Evolutionary conservation across 2,113 vertebrate genomes (phyloP), one percentile per base, ranked within the genome.

Genomic region (Azemiops feae): DNA sequence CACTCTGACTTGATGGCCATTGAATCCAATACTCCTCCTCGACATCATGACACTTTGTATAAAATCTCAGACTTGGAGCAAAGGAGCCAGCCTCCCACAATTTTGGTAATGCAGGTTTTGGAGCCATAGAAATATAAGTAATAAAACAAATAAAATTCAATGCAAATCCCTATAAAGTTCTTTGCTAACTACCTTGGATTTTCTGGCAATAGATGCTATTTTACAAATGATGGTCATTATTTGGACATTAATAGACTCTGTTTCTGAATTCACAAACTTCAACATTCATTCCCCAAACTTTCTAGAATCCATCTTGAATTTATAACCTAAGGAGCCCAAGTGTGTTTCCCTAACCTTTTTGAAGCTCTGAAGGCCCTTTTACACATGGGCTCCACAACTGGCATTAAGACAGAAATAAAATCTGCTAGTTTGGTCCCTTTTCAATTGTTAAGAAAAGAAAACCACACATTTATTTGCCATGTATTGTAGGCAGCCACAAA

Each of bases 151-250:
- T n/a, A n/a, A n/a, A n/a, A n/a, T n/a, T n/a, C n/a, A n/a, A n/a
- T n/a, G n/a, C 16, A 74, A 18, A 74, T 20, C 69, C 69, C 69
- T 74, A 74, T 74, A 74, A 74, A 34, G n/a, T 74, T 34, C 34
- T 89, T 94, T 89, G 92, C 55, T 95, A 94, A 90, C 74, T 53
- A 25, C 34, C 88, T 93, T 43, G 50, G 8, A 85, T 91, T 74
- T 94, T 91, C 95, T 74, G 69, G 34, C 69, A 74, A 34, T 34
- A 74, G 16, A 74, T 34, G 69, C n/a, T 34, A 74, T 34, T 74
- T 74, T 74, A 74, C 4, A 74, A 34, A 34, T 74, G 69, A 69
- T 69, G 1, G 7, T 74, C 1, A 50, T 3, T 89, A 55, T 74
- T 57, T 55, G 57, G 34, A 57, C 5, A 55, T 85, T 91, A n/a